Evolutionary conservation across 2,888 invertebrate species (phyloP).

Genomic region (Alentia gelatinosa): DNA sequence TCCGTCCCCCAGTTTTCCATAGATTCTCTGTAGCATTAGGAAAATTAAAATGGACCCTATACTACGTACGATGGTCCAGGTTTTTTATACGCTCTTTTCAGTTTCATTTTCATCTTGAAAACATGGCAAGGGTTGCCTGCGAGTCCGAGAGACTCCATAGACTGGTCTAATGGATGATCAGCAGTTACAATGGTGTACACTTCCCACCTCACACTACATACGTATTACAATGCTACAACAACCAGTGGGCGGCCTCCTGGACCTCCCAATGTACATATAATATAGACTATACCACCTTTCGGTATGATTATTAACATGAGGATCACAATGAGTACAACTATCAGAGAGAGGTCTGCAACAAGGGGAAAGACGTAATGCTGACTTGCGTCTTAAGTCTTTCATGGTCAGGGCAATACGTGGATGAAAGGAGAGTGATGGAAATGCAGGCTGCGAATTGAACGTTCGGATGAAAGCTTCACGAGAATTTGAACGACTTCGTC

Average conservation of each 20-base stretch:
- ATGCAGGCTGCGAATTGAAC: background rate
- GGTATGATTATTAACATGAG: background rate
- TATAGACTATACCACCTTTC: background rate
- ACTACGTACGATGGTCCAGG: background rate
- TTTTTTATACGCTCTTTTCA: background rate
- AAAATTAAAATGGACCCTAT: background rate
- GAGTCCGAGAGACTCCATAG: background rate
- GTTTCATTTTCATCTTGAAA: background rate
- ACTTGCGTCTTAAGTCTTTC: background rate
- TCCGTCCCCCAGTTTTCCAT: background rate
- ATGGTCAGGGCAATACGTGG: background rate
- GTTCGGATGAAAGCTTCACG: background rate
- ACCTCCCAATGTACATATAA: background rate
- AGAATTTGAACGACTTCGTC: background rate
- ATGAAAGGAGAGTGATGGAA: background rate
- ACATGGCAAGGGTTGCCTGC: conserved; percentile 9
- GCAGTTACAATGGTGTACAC: conserved; percentile 5
- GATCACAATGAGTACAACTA: conserved; percentile 11
- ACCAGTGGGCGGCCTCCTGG: background rate
- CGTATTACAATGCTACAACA: background rate
- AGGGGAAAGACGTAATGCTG: background rate
- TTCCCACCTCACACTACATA: background rate
- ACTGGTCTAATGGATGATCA: background rate
- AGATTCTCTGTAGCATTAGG: background rate
- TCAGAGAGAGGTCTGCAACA: background rate